Conservation (phyloP, 2,888 invertebrate species). For the Loripinus fragilis region DNA sequence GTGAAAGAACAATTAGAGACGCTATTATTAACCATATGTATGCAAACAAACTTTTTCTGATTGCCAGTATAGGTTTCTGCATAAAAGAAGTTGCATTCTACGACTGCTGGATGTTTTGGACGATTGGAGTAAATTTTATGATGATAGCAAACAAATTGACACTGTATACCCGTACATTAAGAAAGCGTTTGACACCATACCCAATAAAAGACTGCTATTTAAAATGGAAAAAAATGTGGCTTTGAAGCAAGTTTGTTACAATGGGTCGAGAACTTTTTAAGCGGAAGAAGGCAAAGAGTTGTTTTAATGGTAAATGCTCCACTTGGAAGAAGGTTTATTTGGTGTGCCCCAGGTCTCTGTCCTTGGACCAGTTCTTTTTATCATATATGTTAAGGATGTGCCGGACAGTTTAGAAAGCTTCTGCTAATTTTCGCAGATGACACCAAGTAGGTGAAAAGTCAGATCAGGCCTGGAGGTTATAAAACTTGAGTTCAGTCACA, state of each 20-base stretch:
- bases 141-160: not conserved
- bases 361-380: not conserved
- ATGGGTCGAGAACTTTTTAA: not conserved
- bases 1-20: not conserved
- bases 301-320: not conserved
- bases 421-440: not conserved
- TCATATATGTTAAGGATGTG: not conserved
- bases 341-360: not conserved
- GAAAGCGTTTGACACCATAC: not conserved
- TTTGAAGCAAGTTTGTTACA: not conserved
- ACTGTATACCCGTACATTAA: not conserved
- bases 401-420: not conserved
- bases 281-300: not conserved
- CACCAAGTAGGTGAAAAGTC: too few relatives aligned
- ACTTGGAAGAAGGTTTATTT: slow-evolving; percentile 7
- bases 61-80: not conserved
- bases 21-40: not conserved
- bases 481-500: too few relatives aligned
- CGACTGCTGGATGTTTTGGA: not conserved
- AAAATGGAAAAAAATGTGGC: not conserved
- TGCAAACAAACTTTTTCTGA: not conserved
- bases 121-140: not conserved
- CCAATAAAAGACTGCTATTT: not conserved
- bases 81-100: not conserved
- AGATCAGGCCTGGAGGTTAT: too few relatives aligned